Evolutionary conservation across 2,888 invertebrate species (phyloP).

Genomic region (Spicauda simplicius): DNA sequence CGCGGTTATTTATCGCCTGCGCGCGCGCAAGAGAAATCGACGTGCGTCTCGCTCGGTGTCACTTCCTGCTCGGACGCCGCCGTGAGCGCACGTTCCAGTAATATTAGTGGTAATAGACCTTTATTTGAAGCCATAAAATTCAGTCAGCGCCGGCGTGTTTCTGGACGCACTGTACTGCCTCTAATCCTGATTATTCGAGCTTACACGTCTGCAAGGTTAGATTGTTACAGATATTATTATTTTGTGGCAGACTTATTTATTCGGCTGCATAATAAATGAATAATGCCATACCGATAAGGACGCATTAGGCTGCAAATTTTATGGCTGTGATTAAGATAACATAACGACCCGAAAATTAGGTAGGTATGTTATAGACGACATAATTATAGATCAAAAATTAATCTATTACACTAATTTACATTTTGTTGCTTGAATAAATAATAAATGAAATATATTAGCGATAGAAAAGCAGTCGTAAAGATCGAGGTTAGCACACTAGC

Average conservation of each 20-base stretch:
- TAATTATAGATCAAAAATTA: background rate
- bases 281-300: background rate
- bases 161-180: constrained; percentile 23
- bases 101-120: constrained; percentile 63
- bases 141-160: constrained; percentile 50
- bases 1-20: constrained; percentile 71
- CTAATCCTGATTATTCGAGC: constrained; percentile 20
- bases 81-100: constrained; percentile 57
- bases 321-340: constrained; percentile 9
- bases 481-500: constrained; percentile 19
- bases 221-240: constrained; percentile 18
- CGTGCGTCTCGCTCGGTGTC: constrained; percentile 53
- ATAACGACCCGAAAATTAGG: constrained; percentile 7
- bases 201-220: background rate
- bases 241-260: constrained; percentile 11
- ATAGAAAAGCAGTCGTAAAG: constrained; percentile 27
- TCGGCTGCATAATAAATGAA: background rate
- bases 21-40: constrained; percentile 50
- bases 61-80: constrained; percentile 69
- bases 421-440: background rate
- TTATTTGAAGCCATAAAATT: constrained; percentile 67
- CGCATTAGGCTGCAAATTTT: constrained; percentile 6
- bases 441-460: background rate
- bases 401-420: background rate
- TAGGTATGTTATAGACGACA: background rate